A percentile compares a stretch with the other conserved stretches of the same genome.
Conservation (phyloP, 2,797 vertebrate species). For the Poecile montanus region DNA sequence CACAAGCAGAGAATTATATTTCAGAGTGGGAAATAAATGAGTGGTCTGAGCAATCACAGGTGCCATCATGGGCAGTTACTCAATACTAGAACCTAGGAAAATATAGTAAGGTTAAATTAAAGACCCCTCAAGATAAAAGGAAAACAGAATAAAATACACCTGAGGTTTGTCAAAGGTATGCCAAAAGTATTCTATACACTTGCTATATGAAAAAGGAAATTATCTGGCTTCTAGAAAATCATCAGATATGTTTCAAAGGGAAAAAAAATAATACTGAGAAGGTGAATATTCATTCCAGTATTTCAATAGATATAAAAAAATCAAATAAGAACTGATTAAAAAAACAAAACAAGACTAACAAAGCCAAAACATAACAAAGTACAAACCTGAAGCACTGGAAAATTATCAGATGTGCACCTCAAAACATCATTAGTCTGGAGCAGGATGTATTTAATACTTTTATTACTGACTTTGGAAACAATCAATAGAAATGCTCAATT, state of each 20-base stretch:
- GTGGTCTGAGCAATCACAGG: not conserved
- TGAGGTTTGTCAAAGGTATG: not conserved
- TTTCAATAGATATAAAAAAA: not conserved
- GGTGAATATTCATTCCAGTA: not conserved
- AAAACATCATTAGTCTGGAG: not conserved
- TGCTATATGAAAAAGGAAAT: not conserved
- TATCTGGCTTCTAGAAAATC: not conserved
- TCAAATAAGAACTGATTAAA: not conserved
- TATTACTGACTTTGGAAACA: not conserved
- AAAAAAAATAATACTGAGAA: not conserved
- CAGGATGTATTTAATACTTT: not conserved
- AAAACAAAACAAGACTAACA: too few species aligned
- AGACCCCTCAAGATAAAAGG: not conserved
- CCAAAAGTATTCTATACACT: not conserved
- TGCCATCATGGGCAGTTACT: not conserved
- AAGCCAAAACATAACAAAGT: not conserved
- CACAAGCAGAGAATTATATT: not conserved
- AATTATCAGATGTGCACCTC: not conserved
- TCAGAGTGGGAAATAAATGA: not conserved
- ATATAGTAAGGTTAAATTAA: not conserved
- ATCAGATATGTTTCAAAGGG: not conserved
- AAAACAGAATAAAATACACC: not conserved
- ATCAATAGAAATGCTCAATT: not conserved
- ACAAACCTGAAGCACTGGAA: not conserved
- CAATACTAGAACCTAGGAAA: not conserved